These are phyloP conservation scores for Cataglyphis albicans DNA, from an alignment of 2,888 invertebrate species.

Conservation along the genomic window DNA sequence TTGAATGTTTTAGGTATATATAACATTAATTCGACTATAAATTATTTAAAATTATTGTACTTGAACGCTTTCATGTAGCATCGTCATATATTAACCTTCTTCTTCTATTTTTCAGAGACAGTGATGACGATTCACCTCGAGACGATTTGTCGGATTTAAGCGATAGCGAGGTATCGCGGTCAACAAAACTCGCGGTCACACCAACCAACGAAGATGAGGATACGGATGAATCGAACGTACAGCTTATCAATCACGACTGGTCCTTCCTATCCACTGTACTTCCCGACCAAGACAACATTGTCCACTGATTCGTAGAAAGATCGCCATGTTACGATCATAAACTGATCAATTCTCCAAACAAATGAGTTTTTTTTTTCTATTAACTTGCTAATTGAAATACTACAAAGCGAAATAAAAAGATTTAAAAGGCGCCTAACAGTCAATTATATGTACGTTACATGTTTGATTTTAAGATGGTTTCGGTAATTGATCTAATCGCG, in stretches of 20 bases:
- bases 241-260: slow-evolving; percentile 79
- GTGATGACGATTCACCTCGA: slow-evolving; percentile 56
- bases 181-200: slow-evolving; percentile 33
- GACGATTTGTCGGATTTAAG: slow-evolving; percentile 71
- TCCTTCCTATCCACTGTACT: slow-evolving; percentile 79
- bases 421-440: not conserved
- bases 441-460: not conserved
- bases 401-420: not conserved
- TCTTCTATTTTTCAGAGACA: slow-evolving; percentile 42
- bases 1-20: slow-evolving; percentile 68
- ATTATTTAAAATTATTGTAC: not conserved
- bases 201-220: slow-evolving; percentile 61
- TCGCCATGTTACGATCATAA: not conserved
- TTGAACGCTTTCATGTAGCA: not conserved
- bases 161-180: slow-evolving; percentile 65
- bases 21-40: slow-evolving; percentile 11
- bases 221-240: slow-evolving; percentile 64
- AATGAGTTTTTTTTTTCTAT: not conserved
- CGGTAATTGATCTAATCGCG: slow-evolving; percentile 71
- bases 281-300: slow-evolving; percentile 71
- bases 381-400: not conserved
- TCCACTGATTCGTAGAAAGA: slow-evolving; percentile 27
- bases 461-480: slow-evolving; percentile 68
- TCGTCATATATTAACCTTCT: not conserved
- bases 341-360: not conserved